Percentiles rank a stretch among this genome's conserved stretches.
phyloP scores from a whole-genome alignment of 2,797 vertebrate species.

The Crocodylus rhombifer region DNA sequence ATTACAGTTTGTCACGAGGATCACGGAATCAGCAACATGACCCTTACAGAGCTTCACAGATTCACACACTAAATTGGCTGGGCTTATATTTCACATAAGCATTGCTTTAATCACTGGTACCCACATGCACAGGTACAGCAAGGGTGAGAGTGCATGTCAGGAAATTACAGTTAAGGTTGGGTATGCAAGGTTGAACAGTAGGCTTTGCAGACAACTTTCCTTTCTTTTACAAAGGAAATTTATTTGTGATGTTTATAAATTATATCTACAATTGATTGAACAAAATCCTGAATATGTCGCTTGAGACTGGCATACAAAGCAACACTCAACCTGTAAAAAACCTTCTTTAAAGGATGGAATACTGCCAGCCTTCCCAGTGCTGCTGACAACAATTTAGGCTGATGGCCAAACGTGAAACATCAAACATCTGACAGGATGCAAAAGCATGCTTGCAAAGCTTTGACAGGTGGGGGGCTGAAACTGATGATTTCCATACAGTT shows the following conservation, averaged over 20 bases:
- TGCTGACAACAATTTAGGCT: background rate
- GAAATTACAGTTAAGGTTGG: conserved; percentile 44
- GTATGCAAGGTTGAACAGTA: background rate
- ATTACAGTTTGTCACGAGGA: background rate
- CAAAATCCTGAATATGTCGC: background rate
- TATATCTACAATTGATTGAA: background rate
- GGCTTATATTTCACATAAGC: conserved; percentile 43
- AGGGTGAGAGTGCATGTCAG: conserved; percentile 40
- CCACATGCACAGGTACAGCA: background rate
- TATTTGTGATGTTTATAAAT: background rate
- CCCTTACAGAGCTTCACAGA: conserved; percentile 25
- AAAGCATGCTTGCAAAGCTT: background rate
- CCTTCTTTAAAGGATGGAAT: background rate
- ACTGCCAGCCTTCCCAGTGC: background rate
- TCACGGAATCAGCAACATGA: conserved; percentile 45
- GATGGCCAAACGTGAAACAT: background rate
- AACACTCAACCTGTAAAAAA: background rate
- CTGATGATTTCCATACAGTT: background rate
- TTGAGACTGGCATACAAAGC: accelerated
- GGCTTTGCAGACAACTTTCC: background rate
- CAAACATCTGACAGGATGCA: background rate
- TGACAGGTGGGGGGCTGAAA: background rate
- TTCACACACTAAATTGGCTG: conserved; percentile 18
- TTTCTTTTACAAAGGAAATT: conserved; percentile 22
- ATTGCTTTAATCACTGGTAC: conserved; percentile 42